Evolutionary conservation across 2,113 vertebrate species (phyloP), one percentile per base, ranked within the genome.

Genomic region (Struthidea cinerea): DNA sequence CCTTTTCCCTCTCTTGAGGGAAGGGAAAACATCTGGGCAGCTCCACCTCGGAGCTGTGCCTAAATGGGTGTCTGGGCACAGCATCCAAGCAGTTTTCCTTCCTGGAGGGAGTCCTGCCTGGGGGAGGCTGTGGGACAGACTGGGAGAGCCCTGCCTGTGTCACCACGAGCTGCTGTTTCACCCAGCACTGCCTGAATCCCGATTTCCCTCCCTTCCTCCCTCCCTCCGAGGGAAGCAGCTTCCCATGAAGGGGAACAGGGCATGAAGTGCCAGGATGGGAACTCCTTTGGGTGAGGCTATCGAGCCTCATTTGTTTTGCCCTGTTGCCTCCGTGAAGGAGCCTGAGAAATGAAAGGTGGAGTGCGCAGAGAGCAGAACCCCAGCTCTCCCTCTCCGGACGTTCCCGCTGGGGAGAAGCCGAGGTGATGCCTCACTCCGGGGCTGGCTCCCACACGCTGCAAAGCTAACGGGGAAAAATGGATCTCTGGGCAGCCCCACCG

Each of bases 221-320:
- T 87, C 35, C 39, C 64, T 56, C 42, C 5, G 14, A 87, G 84
- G 90, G 61, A 75, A 91, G 77, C 77, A 78, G 60, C 81, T 95
- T 65, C 65, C 92, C 81, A 37, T 56, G 84, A 68, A 91, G 81
- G 84, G 70, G 91, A 93, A n/a, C 11, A 0, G 55, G 41, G 55
- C 12, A 89, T 74, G 81, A 89, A 69, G 76, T 81, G 77, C 84
- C 73, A 70, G 78, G 69, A 59, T 84, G 77, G 84, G 63, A 95
- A 44, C 81, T 84, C 84, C 16, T 71, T 70, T 71, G 81, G 68
- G 81, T 39, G 76, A 84, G 87, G 69, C 77, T 55, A 63, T 93
- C 69, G 56, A 89, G 77, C 53, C 84, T 91, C 84, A 28, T 89
- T 89, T 84, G 87, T 42, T 96, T 84, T 87, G 81, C 91, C 52